Base-by-base conservation (phyloP, 53 echinoderm and acorn worm genomes). In the Echinometra lucunter region DNA sequence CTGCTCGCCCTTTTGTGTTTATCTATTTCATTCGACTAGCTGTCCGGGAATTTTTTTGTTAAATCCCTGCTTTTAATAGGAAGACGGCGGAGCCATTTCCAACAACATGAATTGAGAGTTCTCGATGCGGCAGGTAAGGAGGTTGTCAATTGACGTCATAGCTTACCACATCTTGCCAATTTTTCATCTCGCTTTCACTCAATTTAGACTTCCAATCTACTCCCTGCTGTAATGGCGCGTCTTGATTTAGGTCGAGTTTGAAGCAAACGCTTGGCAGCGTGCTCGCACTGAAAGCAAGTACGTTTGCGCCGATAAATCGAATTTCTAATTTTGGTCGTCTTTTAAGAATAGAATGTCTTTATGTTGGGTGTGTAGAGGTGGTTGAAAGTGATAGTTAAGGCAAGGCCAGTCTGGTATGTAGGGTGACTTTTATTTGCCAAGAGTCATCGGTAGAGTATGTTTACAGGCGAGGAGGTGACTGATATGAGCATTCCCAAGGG, bases 281-380 rank as follows among this genome's bases (percentile, higher is more conserved):
- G 49, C 45, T 11, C 49, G 49, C 49, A 49, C 0, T 49, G 45
- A 85, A 85, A 85, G 85, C 85, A 85, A 53, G 85, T 49, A 85
- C 45, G 85, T 85, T 85, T 85, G 49, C 85, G 11, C 49, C 85
- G 85, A 85, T 85, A 85, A 85, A 85, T 85, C 85, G 53, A 85
- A 85, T 85, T 85, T 85, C 85, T 85, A 85, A 85, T 85, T 85
- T 85, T 28, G 85, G 85, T 85, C 85, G 85, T 85, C 85, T 47
- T 45, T 85, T 49, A n/a, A 30, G 30, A 85, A 47, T n/a, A 49
- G 49, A 47, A 45, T 45, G 85, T n/a, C 49, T 85, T 85, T 85
- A 47, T 85, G 27, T 85, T n/a, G 45, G 85, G 45, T 85, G 45
- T 85, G 85, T 49, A 49, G 85, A 85, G 85, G 85, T 15, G 12